These are phyloP conservation scores for Aradophagus sp. DNA, from an alignment of 1,140 invertebrate species.

Conservation along the genomic window DNA sequence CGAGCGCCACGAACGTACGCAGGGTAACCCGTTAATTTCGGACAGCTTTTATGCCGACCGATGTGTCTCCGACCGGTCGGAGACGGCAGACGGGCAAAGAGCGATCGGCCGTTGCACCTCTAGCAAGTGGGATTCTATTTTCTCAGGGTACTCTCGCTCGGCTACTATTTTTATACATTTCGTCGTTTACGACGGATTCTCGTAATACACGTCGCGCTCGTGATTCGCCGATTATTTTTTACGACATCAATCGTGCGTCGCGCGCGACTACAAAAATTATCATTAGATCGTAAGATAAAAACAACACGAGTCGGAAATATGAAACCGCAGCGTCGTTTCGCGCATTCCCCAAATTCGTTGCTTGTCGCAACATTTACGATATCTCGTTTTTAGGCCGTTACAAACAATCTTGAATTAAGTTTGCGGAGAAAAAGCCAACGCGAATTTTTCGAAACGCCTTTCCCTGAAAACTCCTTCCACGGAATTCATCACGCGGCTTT, in stretches of 20 bases:
- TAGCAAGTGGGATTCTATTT: constrained; percentile 56
- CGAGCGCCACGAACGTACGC: constrained; percentile 61
- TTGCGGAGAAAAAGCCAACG: too few species aligned
- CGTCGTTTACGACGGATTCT: constrained; percentile 55
- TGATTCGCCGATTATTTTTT: constrained; percentile 48
- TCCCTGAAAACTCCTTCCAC: too few species aligned
- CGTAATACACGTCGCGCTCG: constrained; percentile 41
- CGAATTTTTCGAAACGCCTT: too few species aligned
- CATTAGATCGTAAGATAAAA: constrained; percentile 1
- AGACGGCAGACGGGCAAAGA: constrained; percentile 51
- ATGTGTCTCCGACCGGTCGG: constrained; percentile 61
- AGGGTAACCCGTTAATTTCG: constrained; percentile 65
- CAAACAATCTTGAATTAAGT: too few species aligned
- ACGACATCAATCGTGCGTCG: constrained; percentile 19
- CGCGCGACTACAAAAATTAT: constrained; percentile 3
- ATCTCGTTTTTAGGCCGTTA: too few species aligned
- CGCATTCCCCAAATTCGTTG: too few species aligned
- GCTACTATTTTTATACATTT: constrained; percentile 58
- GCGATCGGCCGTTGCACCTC: constrained; percentile 59
- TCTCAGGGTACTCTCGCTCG: constrained; percentile 49
- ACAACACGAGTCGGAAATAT: neutral
- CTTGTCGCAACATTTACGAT: too few species aligned
- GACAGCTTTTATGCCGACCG: constrained; percentile 62
- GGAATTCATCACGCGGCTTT: too few species aligned
- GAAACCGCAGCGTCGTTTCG: too few species aligned